Percentiles rank a stretch among this genome's conserved stretches.
These are phyloP conservation scores for Drosophila mauritiana DNA, from an alignment of 1,140 invertebrate species.

Conservation along the genomic window DNA sequence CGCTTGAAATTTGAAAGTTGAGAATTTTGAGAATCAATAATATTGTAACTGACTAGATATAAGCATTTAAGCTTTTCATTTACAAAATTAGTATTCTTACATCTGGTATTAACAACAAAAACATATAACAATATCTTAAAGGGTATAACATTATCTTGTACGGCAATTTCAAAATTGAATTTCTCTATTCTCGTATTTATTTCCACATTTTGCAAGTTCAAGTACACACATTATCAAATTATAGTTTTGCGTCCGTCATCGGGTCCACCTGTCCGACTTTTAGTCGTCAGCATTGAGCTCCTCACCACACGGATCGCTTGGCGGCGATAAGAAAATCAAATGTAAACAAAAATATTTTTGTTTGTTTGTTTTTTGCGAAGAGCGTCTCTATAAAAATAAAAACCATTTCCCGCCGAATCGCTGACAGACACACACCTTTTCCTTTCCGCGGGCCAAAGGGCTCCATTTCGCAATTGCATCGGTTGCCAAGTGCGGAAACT, in stretches of 20 bases:
- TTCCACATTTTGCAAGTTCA: background rate
- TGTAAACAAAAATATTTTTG: conserved; percentile 76
- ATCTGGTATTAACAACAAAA: too few relatives aligned
- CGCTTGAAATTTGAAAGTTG: background rate
- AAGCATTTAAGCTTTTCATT: too few relatives aligned
- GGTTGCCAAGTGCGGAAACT: conserved; percentile 60
- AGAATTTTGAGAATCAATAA: too few relatives aligned
- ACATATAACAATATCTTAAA: too few relatives aligned
- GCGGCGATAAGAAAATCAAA: conserved; percentile 25
- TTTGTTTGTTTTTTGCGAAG: conserved; percentile 39
- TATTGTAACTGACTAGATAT: too few relatives aligned
- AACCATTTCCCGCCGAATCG: background rate
- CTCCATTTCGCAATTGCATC: conserved; percentile 8
- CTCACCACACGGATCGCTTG: conserved; percentile 18
- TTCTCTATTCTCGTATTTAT: too few relatives aligned
- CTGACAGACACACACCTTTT: conserved; percentile 57
- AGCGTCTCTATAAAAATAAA: conserved; percentile 24
- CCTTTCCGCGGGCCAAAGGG: conserved; percentile 53
- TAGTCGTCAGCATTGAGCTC: conserved; percentile 4
- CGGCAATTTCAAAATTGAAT: too few relatives aligned
- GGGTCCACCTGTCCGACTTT: conserved; percentile 3
- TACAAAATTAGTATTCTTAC: too few relatives aligned
- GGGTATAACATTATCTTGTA: too few relatives aligned
- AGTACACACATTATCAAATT: background rate
- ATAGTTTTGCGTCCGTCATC: conserved; percentile 2